Conservation (phyloP, 2,113 vertebrate genomes). For the Ploceus nigricollis region DNA sequence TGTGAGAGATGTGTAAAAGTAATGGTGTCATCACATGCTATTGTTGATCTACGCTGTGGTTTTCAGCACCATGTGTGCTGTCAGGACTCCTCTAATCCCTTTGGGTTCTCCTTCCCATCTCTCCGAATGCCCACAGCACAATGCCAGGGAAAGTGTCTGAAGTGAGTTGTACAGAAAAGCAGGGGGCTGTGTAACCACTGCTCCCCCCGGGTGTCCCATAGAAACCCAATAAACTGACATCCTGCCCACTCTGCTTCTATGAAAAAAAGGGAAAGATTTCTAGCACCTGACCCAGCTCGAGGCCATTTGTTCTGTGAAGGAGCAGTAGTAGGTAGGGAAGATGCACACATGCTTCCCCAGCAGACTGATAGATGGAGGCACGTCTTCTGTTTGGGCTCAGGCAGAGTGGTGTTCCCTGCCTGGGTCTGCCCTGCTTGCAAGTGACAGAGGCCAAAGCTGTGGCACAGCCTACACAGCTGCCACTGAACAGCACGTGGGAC, state of each 20-base stretch:
- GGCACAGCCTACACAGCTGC: background rate
- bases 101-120: background rate
- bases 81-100: background rate
- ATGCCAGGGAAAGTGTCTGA: background rate
- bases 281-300: too few relatives aligned
- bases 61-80: background rate
- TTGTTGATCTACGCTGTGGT: background rate
- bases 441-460: background rate
- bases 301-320: background rate
- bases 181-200: background rate
- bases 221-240: background rate
- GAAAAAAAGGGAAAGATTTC: background rate
- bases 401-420: background rate
- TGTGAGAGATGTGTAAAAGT: background rate
- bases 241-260: rapidly evolving
- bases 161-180: background rate
- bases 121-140: background rate
- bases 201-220: background rate
- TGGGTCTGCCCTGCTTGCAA: background rate
- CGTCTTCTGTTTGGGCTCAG: background rate
- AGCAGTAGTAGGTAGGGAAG: background rate
- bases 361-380: background rate
- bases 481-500: rapidly evolving
- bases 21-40: background rate
- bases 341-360: background rate